Base-by-base conservation (phyloP, 2,888 invertebrate species). In the Amphipyra berbera region DNA sequence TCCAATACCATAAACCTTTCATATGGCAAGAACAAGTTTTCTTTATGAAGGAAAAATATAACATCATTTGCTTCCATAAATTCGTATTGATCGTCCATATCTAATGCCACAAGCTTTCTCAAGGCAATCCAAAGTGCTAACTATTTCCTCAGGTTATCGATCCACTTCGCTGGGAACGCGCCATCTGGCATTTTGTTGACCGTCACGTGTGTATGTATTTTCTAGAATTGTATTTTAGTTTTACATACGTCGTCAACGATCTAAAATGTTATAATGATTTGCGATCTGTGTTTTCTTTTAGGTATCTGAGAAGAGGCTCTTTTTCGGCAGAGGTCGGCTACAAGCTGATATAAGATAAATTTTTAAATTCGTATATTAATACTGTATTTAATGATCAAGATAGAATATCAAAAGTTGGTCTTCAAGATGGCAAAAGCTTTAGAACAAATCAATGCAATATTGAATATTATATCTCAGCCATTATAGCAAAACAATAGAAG, bases 121-220 rank as follows among this genome's bases (percentile, higher is more conserved):
- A 68, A 68, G 57, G 59, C 37, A 53, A 69, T 45, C 40, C 58
- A 55, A 66, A 73, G 77, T 66, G 64, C 62, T 76, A 60, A 69
- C 65, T 54, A 68, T 79, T 68, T 57, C 64, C 46, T 45, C 50
- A 61, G 78, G 72, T 78, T 80, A 78, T 78, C 78, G 75, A 74
- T 80, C 65, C 67, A 80, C 66, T 74, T 68, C 45, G 54, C 56
- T 67, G 81, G 62, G 78, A 69, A 64, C 61, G 41, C 41, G 54
- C 52, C 81, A 78, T 78, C 76, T 78, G 78, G 78, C 68, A 61
- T 49, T 68, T 67, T 46, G 54, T 61, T 49, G 49, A 60, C 64
- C 58, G 14, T 64, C 65, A 69, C 67, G 57, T 64, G 58, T 41
- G 37, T 58, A 47, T 55, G 58, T 59, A 41, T 62, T 68, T 57